Conservation (phyloP, 2,888 invertebrate genomes). For the Lymantria monacha region DNA sequence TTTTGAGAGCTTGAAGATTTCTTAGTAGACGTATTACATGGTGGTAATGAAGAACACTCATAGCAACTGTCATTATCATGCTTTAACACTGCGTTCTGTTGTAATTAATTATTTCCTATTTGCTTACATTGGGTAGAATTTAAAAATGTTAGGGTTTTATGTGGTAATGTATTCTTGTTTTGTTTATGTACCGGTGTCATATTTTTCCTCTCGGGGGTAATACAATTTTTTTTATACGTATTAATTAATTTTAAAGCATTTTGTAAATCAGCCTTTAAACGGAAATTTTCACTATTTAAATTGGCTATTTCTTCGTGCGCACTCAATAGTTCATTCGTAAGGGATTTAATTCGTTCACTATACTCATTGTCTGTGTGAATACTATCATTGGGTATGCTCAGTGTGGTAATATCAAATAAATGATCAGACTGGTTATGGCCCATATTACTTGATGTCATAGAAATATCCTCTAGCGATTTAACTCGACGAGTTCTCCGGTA, state of each 20-base stretch:
- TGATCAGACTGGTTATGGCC: neutral
- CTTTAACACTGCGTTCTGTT: neutral
- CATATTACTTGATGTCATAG: neutral
- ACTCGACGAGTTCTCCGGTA: neutral
- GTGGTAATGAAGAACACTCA: neutral
- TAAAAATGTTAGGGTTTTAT: neutral
- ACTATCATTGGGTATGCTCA: neutral
- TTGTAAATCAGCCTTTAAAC: neutral
- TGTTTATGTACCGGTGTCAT: neutral
- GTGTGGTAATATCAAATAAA: neutral
- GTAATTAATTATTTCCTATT: neutral
- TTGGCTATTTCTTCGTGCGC: neutral
- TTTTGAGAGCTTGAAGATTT: neutral
- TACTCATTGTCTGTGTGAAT: neutral
- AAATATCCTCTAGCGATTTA: neutral
- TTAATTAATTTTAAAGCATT: neutral
- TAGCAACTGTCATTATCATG: neutral
- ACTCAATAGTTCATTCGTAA: neutral
- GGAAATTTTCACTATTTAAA: neutral
- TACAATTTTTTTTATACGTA: neutral
- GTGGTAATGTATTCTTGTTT: neutral
- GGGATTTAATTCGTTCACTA: neutral
- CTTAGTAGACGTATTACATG: neutral
- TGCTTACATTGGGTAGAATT: neutral
- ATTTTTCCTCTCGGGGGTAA: neutral